phyloP scores from a whole-genome alignment of 2,888 invertebrate genomes.

The Mycalesis mineus region DNA sequence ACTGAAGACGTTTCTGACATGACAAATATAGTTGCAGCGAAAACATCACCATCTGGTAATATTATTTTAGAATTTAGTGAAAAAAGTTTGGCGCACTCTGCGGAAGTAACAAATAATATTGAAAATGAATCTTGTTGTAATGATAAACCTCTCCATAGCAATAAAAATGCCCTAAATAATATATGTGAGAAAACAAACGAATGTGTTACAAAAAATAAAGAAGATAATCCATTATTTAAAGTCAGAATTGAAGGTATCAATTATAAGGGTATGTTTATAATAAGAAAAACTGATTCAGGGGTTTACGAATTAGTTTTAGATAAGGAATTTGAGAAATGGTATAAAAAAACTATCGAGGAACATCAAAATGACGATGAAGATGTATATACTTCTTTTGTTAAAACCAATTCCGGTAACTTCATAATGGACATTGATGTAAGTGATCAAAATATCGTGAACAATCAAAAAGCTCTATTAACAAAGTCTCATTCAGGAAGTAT shows the following conservation, averaged over 20 bases:
- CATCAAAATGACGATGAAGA: constrained; percentile 34
- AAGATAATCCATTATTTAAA: constrained; percentile 27
- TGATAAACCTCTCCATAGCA: neutral
- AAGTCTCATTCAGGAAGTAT: constrained; percentile 48
- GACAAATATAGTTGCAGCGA: constrained; percentile 16
- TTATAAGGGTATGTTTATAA: constrained; percentile 33
- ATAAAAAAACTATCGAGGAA: constrained; percentile 36
- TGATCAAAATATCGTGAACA: constrained; percentile 13
- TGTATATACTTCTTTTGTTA: constrained; percentile 39
- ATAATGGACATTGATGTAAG: constrained; percentile 40
- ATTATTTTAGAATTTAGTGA: neutral
- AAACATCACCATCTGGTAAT: constrained; percentile 19
- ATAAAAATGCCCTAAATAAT: constrained; percentile 3
- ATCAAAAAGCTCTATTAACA: constrained; percentile 36
- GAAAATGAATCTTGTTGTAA: neutral
- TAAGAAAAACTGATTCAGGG: constrained; percentile 45
- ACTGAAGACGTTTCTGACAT: neutral
- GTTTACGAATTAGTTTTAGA: constrained; percentile 52
- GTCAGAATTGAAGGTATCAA: constrained; percentile 38
- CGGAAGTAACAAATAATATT: neutral
- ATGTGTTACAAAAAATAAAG: constrained; percentile 5
- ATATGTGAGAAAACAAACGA: neutral
- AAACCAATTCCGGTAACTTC: constrained; percentile 43
- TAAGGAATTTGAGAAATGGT: constrained; percentile 55
- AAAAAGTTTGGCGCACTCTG: neutral